A percentile compares a stretch with the other conserved stretches of the same genome.
phyloP scores from a whole-genome alignment of 2,888 invertebrate genomes.

The Hartigia nigra region DNA sequence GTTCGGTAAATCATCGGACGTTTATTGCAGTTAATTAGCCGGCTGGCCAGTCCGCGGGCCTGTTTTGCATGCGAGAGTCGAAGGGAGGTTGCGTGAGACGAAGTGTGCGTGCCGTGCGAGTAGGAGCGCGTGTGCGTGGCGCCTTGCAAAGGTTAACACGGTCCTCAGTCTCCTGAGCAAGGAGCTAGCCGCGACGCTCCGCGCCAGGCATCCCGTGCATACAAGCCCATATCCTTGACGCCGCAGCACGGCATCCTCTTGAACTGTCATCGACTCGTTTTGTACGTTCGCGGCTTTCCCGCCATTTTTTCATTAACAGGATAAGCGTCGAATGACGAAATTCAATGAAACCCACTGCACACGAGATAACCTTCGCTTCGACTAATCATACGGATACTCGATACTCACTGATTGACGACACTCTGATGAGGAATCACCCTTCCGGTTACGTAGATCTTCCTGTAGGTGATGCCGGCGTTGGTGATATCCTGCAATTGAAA shows the following conservation, averaged over 20 bases:
- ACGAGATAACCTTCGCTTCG: neutral
- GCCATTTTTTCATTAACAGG: neutral
- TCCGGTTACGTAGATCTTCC: slow-evolving; percentile 69
- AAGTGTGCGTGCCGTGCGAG: slow-evolving; percentile 8
- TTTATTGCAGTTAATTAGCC: slow-evolving; percentile 60
- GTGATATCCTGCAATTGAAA: slow-evolving; percentile 64
- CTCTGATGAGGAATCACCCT: slow-evolving; percentile 66
- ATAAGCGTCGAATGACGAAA: neutral
- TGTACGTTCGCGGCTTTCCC: neutral
- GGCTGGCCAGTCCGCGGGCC: slow-evolving; percentile 41
- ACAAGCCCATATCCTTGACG: neutral
- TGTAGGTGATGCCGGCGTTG: slow-evolving; percentile 63
- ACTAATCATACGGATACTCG: neutral
- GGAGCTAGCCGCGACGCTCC: neutral
- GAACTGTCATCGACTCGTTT: slow-evolving; percentile 4
- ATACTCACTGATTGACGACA: slow-evolving; percentile 65
- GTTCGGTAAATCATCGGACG: slow-evolving; percentile 58
- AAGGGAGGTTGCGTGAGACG: slow-evolving; percentile 12
- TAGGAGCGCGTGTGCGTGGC: slow-evolving; percentile 24
- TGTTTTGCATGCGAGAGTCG: slow-evolving; percentile 47
- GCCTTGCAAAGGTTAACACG: slow-evolving; percentile 46
- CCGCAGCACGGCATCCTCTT: neutral
- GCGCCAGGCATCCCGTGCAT: neutral
- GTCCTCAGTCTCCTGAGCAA: slow-evolving; percentile 24
- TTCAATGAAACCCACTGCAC: neutral